Evolutionary conservation across 2,888 invertebrate species (phyloP), one percentile per base, ranked within the genome.

Genomic region (Machimus atricapillus): DNA sequence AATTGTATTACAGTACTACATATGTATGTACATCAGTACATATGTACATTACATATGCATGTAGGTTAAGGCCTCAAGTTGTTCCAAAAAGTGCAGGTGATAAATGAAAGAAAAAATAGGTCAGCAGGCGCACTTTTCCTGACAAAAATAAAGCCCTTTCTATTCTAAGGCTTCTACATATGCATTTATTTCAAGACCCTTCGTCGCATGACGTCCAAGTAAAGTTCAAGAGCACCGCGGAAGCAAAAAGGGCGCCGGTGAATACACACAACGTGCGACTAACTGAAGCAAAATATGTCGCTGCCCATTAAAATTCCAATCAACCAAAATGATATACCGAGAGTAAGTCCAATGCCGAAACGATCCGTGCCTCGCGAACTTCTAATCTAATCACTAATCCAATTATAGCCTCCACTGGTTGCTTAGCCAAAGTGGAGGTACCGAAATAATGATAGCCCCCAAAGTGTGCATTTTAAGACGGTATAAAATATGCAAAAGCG

Each of bases 261-360:
- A n/a, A 9, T 8, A 9, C 58, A 19, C 19, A 9, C 4, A 14
- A 40, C 40, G 52, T 74, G 73, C 74, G 0, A 16, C 40, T 43
- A 9, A 34, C 76, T 9, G 76, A 19, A 4, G n/a, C 40, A 73
- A 27, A 27, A 43, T n/a, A 40, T 73, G 85, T 40, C 43, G 40
- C 43, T 23, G 56, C n/a, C 66, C 85, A 85, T 85, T 85, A 73
- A 85, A 74, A 85, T 85, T 85, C 73, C 74, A n/a, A 85, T 85
- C 46, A 85, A 46, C 16, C 43, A 46, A 85, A 85, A 74, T n/a
- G 66, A 74, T 7, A 40, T 9, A 40, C 12, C 40, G 9, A 74
- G 74, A 85, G 46, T 46, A 74, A 85, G 85, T 74, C 85, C 85
- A 85, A 27, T 73, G 85, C 34, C 85, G 43, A 34, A 85, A 52